Conservation (phyloP, 1,140 invertebrate species). For the Brachionus koreanus region DNA sequence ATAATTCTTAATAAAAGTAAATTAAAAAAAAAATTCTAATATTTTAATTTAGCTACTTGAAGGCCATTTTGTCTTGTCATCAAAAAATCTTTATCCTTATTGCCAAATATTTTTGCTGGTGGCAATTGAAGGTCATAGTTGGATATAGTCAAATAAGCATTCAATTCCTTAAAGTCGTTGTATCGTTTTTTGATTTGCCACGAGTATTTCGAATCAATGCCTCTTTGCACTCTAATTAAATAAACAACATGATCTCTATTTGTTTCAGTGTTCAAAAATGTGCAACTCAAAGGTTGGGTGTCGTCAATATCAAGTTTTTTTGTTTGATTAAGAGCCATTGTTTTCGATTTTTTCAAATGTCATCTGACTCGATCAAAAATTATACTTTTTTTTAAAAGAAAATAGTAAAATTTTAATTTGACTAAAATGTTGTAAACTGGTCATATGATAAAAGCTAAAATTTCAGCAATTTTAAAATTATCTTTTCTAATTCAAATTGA, state of each 20-base stretch:
- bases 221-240: constrained; percentile 72
- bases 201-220: constrained; percentile 67
- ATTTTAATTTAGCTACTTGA: constrained; percentile 64
- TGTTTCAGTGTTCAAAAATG: constrained; percentile 31
- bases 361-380: neutral
- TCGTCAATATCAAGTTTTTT: constrained; percentile 36
- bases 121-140: constrained; percentile 73
- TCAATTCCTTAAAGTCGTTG: constrained; percentile 77
- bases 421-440: neutral
- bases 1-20: constrained; percentile 64
- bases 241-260: constrained; percentile 59
- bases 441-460: neutral
- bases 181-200: constrained; percentile 78
- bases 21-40: neutral
- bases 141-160: constrained; percentile 68
- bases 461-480: neutral
- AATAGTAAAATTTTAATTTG: neutral
- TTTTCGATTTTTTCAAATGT: neutral
- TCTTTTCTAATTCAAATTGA: neutral
- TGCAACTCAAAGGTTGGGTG: constrained; percentile 28
- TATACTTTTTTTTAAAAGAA: too few relatives aligned
- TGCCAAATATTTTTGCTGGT: constrained; percentile 83
- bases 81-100: constrained; percentile 84
- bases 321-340: constrained; percentile 4
- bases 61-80: constrained; percentile 77